Conservation (phyloP, 2,113 vertebrate species). For the Capreolus pygargus region DNA sequence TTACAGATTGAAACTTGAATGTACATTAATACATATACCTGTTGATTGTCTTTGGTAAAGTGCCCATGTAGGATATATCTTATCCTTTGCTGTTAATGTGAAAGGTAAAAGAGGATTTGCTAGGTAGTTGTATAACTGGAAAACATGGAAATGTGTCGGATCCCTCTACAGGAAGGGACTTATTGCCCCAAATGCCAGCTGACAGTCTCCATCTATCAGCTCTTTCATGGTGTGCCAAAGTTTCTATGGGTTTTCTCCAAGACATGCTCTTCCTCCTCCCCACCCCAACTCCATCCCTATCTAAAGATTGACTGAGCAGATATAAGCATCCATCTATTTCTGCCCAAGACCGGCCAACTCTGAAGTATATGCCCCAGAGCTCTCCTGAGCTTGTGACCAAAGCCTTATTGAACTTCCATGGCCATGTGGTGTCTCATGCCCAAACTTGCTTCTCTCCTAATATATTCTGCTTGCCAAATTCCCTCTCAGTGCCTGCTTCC, state of each 20-base stretch:
- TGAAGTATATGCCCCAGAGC: neutral
- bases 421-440: neutral
- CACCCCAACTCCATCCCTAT: neutral
- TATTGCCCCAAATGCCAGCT: neutral
- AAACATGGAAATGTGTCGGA: neutral
- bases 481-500: neutral
- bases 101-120: neutral
- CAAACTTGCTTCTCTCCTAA: neutral
- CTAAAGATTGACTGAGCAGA: neutral
- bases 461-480: neutral
- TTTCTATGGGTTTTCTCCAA: neutral
- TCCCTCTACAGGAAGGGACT: neutral
- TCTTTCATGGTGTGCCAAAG: neutral
- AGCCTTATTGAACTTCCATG: neutral
- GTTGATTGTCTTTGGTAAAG: neutral
- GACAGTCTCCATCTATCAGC: neutral
- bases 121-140: neutral
- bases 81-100: neutral
- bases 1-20: neutral
- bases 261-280: neutral
- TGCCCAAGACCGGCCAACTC: neutral
- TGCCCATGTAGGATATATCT: neutral
- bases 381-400: neutral
- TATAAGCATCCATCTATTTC: neutral
- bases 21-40: neutral